phyloP scores from a whole-genome alignment of 1,140 invertebrate species.

The Diachasma alloeum region DNA sequence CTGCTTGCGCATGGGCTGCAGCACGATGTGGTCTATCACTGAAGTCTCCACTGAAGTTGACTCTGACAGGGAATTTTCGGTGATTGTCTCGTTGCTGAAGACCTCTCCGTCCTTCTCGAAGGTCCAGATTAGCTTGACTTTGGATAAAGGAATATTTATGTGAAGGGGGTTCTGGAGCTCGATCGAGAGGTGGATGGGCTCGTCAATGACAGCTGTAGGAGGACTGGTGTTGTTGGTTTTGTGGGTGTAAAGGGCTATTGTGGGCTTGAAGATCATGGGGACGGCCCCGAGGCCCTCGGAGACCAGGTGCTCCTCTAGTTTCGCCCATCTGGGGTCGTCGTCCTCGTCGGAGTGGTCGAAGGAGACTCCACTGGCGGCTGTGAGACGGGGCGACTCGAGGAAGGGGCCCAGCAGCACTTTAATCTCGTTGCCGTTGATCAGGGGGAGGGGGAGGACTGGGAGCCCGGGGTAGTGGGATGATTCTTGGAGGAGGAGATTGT shows the following conservation, averaged over 20 bases:
- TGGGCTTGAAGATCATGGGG: conserved; percentile 82
- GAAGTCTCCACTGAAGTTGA: conserved; percentile 58
- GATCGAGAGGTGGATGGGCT: conserved; percentile 82
- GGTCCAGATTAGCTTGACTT: conserved; percentile 83
- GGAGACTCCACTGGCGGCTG: conserved; percentile 47
- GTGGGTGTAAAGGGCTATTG: conserved; percentile 73
- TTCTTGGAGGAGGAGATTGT: conserved; percentile 69
- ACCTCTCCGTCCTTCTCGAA: conserved; percentile 66
- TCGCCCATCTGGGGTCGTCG: conserved; percentile 69
- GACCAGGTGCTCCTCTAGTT: conserved; percentile 82
- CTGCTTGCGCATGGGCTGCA: conserved; percentile 57
- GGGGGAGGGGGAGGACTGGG: conserved; percentile 74
- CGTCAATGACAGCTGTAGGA: conserved; percentile 78
- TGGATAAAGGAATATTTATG: conserved; percentile 75
- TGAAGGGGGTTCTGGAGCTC: conserved; percentile 83
- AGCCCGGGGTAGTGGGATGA: conserved; percentile 62
- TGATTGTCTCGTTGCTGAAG: conserved; percentile 55
- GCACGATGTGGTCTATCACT: conserved; percentile 55
- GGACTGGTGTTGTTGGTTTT: conserved; percentile 73
- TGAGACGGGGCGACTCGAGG: conserved; percentile 45
- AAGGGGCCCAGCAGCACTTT: conserved; percentile 72
- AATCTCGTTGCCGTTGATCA: conserved; percentile 72
- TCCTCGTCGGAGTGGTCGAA: conserved; percentile 53
- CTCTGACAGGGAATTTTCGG: conserved; percentile 43
- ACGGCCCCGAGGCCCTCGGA: conserved; percentile 73